phyloP scores from a whole-genome alignment of 2,113 vertebrate genomes.

The Nothoprocta perdicaria region DNA sequence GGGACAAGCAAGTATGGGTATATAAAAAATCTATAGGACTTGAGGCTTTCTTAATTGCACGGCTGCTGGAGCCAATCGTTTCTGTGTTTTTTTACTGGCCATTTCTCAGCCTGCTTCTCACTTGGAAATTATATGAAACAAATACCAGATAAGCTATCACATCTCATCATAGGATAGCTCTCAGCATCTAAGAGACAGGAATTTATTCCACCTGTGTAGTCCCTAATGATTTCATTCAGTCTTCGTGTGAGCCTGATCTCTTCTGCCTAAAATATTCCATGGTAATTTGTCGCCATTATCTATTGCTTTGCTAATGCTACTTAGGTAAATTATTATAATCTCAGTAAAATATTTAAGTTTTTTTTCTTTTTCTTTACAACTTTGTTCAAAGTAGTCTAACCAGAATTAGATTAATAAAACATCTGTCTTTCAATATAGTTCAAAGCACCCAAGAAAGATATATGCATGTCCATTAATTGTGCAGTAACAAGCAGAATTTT shows the following conservation, averaged over 20 bases:
- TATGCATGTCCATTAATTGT: slow-evolving; percentile 33
- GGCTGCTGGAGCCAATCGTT: background rate
- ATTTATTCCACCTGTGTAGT: slow-evolving; percentile 47
- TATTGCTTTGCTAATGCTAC: slow-evolving; percentile 28
- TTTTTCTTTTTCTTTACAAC: slow-evolving; percentile 33
- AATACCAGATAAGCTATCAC: background rate
- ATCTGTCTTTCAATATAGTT: slow-evolving; percentile 43
- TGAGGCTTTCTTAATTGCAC: background rate
- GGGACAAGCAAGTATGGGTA: background rate
- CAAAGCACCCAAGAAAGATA: slow-evolving; percentile 29
- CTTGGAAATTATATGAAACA: slow-evolving; percentile 46
- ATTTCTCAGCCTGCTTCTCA: slow-evolving; percentile 8
- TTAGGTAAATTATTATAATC: slow-evolving; percentile 40
- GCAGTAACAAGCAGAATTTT: background rate
- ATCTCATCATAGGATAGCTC: slow-evolving; percentile 11
- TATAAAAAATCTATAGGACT: background rate
- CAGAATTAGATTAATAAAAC: slow-evolving; percentile 59
- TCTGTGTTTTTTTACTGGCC: background rate
- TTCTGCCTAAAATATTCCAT: slow-evolving; percentile 19
- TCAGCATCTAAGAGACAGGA: slow-evolving; percentile 27
- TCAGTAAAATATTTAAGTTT: slow-evolving; percentile 23
- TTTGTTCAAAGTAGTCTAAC: slow-evolving; percentile 60
- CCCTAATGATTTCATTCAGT: slow-evolving; percentile 20
- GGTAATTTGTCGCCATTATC: slow-evolving; percentile 45
- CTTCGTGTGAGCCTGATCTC: slow-evolving; percentile 31